Evolutionary conservation across 2,888 invertebrate species (phyloP), one percentile per base, ranked within the genome.

Genomic region (Macropis europaea): DNA sequence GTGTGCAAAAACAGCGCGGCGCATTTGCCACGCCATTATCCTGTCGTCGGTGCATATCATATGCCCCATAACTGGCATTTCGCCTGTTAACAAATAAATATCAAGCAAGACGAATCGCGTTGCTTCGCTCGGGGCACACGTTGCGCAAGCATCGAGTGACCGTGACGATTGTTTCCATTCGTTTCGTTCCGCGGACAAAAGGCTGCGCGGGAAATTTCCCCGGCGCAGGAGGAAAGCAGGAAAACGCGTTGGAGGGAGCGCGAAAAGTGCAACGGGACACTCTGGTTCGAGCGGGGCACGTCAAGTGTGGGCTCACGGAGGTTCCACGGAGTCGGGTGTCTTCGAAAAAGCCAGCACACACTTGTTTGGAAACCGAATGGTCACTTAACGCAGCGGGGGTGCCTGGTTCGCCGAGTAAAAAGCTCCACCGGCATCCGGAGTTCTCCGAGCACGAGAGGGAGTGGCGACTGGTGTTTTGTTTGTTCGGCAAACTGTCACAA

Each of bases 401-500:
- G 76, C 62, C 42, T 34, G 69, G 42, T 61, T 56, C n/a, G 62
- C 54, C 63, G 57, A 30, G 67, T 78, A 72, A 78, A 78, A 78
- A 72, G 68, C 68, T 53, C 60, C 22, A 43, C 54, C 54, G 71
- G 66, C 81, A 71, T 79, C 71, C 78, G 69, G 78, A 56, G 59
- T 63, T 45, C 43, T 42, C 24, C 56, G 26, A 13, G 34, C n/a
- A n/a, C n/a, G n/a, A 26, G 56, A 22, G 53, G 70, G 64, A 32
- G 72, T 70, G 66, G 70, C 67, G 47, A 30, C 67, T 73, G 76
- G 80, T 79, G 81, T 82, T 85, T 84, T 87, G 82, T 87, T 86
- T 86, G 85, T 73, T 72, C 79, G 81, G 79, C 75, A 77, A 87
- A 88, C 86, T 88, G 88, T 88, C 88, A 88, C 86, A 88, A 88